phyloP scores from a whole-genome alignment of 2,797 vertebrate species.

The Dendrocincla fuliginosa region DNA sequence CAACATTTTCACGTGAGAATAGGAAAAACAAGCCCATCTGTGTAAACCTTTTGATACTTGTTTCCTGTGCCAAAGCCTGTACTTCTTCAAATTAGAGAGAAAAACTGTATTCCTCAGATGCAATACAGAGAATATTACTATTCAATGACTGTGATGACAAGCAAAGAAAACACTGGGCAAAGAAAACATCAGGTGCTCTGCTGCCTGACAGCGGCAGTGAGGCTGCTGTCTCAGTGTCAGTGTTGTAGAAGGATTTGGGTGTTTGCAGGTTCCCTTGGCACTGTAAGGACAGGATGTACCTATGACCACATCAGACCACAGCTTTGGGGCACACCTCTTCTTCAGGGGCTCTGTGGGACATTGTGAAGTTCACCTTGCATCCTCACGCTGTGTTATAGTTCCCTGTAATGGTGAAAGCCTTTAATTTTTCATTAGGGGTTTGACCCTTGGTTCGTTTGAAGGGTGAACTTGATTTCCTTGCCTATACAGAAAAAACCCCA shows the following conservation, averaged over 20 bases:
- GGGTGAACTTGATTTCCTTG: not conserved
- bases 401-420: not conserved
- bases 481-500: not conserved
- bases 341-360: not conserved
- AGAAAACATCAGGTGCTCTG: not conserved
- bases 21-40: rapidly evolving
- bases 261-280: rapidly evolving
- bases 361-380: not conserved
- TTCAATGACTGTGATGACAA: not conserved
- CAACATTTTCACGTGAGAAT: not conserved
- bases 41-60: not conserved
- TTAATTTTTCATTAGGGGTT: not conserved
- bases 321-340: not conserved
- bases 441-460: not conserved
- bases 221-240: not conserved
- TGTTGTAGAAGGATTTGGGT: rapidly evolving
- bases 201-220: rapidly evolving
- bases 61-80: not conserved
- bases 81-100: not conserved
- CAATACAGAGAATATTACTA: rapidly evolving
- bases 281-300: not conserved
- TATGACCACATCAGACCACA: rapidly evolving
- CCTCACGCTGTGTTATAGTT: not conserved
- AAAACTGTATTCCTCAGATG: not conserved
- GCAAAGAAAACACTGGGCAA: not conserved